Conservation (phyloP, 2,888 invertebrate genomes). For the Synanthedon formicaeformis region DNA sequence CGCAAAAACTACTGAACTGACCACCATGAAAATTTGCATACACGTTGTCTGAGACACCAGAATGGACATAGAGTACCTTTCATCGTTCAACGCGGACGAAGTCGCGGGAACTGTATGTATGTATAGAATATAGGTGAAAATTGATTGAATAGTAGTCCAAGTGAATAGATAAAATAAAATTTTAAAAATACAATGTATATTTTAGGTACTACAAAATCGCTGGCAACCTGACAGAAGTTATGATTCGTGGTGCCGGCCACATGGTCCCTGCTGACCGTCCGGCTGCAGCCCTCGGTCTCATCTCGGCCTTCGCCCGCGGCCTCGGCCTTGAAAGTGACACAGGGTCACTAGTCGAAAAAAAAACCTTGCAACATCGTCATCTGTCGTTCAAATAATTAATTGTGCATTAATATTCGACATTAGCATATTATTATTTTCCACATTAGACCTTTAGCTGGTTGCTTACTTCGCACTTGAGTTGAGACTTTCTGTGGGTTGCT, state of each 20-base stretch:
- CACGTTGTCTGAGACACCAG: too few species aligned
- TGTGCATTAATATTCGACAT: neutral
- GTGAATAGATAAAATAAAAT: neutral
- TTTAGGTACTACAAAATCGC: slow-evolving; percentile 68
- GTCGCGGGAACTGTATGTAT: too few species aligned
- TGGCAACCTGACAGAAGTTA: slow-evolving; percentile 70
- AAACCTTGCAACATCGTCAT: slow-evolving; percentile 27
- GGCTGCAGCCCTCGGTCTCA: slow-evolving; percentile 68
- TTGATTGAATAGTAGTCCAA: neutral
- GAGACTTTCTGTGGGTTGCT: too few species aligned
- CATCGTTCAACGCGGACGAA: too few species aligned
- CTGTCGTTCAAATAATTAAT: slow-evolving; percentile 21
- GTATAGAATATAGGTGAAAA: too few species aligned
- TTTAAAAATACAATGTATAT: neutral
- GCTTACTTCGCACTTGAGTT: too few species aligned
- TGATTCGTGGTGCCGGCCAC: slow-evolving; percentile 75
- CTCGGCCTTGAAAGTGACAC: slow-evolving; percentile 43
- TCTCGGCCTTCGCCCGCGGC: slow-evolving; percentile 71
- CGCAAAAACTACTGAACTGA: too few species aligned
- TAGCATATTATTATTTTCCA: neutral
- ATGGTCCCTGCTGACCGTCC: slow-evolving; percentile 76
- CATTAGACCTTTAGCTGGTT: too few species aligned
- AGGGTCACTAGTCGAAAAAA: slow-evolving; percentile 41
- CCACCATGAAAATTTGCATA: too few species aligned
- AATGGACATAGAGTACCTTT: too few species aligned